Evolutionary conservation across 2,888 invertebrate genomes (phyloP).

Genomic region (Rotaria socialis): DNA sequence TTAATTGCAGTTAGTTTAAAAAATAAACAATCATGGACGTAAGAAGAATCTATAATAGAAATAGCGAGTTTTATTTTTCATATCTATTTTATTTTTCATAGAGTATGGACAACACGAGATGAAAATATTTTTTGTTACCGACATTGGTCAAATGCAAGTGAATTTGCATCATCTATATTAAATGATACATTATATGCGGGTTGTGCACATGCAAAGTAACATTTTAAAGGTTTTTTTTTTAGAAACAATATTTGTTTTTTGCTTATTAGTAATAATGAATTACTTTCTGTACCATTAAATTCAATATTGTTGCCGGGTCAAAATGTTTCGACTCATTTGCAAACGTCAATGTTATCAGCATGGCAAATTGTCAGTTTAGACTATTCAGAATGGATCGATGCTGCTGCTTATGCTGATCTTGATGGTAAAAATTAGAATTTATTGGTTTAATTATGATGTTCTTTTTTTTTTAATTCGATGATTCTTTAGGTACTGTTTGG

Average conservation of each 20-base stretch:
- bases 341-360: slow-evolving; percentile 28
- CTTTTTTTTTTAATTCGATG: not conserved
- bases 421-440: not conserved
- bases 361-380: slow-evolving; percentile 37
- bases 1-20: slow-evolving; percentile 37
- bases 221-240: no score
- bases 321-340: slow-evolving; percentile 10
- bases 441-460: not conserved
- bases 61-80: no score
- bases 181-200: slow-evolving; percentile 14
- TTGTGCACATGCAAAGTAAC: slow-evolving; percentile 29
- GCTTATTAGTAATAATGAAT: not conserved
- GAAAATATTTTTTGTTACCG: slow-evolving; percentile 33
- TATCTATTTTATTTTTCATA: not conserved
- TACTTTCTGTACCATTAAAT: not conserved
- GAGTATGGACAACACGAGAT: slow-evolving; percentile 34
- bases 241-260: not conserved
- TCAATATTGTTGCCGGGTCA: slow-evolving; percentile 25
- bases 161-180: slow-evolving; percentile 12
- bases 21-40: slow-evolving; percentile 36
- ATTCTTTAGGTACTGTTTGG: slow-evolving; percentile 2
- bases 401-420: slow-evolving; percentile 17
- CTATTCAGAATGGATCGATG: slow-evolving; percentile 26
- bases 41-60: not conserved
- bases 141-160: slow-evolving; percentile 31